A percentile compares a stretch with the other conserved stretches of the same genome.
These are phyloP conservation scores for Calidris pugnax DNA, from an alignment of 2,113 vertebrate genomes.

Conservation along the genomic window DNA sequence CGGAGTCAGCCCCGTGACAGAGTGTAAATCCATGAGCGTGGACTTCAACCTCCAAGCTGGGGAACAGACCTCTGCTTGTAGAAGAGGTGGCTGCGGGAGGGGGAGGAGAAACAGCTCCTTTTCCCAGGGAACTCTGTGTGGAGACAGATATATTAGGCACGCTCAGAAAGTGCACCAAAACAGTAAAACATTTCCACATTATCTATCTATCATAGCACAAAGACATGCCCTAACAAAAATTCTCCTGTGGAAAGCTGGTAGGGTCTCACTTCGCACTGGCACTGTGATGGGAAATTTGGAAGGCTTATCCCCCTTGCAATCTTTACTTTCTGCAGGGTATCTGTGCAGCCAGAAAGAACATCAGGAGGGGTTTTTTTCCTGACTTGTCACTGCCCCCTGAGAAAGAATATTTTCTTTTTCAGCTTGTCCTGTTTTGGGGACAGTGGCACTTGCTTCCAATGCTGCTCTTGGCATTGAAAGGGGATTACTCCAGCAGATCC, in stretches of 20 bases:
- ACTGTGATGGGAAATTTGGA: not conserved
- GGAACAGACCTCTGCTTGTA: not conserved
- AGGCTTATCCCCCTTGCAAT: not conserved
- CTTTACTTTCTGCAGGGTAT: not conserved
- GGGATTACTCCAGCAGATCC: not conserved
- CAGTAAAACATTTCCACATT: not conserved
- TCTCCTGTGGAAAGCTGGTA: not conserved
- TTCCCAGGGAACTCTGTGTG: not conserved
- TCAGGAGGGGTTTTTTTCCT: not conserved
- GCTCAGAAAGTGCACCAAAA: not conserved
- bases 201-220: not conserved
- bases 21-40: not conserved
- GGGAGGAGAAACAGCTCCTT: not conserved
- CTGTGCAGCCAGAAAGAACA: not conserved
- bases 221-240: not conserved
- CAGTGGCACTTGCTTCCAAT: not conserved
- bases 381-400: not conserved
- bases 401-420: not conserved
- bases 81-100: not conserved
- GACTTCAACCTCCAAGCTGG: not conserved
- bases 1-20: rapidly evolving
- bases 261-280: not conserved
- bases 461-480: not conserved
- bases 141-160: not conserved
- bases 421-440: not conserved